Conservation (phyloP, 2,888 invertebrate species). For the Eledone cirrhosa region DNA sequence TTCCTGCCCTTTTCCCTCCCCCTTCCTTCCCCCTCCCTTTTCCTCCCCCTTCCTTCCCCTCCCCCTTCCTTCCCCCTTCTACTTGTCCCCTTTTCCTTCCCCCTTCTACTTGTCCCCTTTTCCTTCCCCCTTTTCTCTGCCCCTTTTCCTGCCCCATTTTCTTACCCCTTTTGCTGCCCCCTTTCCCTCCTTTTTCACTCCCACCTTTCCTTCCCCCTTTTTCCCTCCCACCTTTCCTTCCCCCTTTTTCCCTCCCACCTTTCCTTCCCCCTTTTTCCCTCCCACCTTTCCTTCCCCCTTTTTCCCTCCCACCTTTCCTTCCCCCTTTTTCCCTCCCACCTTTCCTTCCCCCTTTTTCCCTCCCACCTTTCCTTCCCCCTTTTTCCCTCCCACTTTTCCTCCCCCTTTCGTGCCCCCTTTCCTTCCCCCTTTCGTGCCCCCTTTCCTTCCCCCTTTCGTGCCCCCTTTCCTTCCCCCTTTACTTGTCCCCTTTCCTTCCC, state of each 20-base stretch:
- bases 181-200: background rate
- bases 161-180: background rate
- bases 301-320: background rate
- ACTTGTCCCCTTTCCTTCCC: too few species aligned
- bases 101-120: background rate
- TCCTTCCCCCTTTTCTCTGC: background rate
- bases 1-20: too few species aligned
- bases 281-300: background rate
- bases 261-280: background rate
- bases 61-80: constrained; percentile 39
- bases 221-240: background rate
- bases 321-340: background rate
- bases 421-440: background rate
- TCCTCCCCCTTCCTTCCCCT: background rate
- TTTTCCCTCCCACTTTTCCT: background rate
- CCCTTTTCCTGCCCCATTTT: background rate
- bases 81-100: background rate
- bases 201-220: background rate
- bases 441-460: background rate
- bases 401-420: background rate
- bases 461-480: background rate
- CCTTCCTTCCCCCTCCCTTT: background rate
- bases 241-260: background rate
- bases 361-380: background rate
- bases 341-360: background rate